These are phyloP conservation scores for Rotaria macrura DNA, from an alignment of 2,888 invertebrate species.

Conservation along the genomic window DNA sequence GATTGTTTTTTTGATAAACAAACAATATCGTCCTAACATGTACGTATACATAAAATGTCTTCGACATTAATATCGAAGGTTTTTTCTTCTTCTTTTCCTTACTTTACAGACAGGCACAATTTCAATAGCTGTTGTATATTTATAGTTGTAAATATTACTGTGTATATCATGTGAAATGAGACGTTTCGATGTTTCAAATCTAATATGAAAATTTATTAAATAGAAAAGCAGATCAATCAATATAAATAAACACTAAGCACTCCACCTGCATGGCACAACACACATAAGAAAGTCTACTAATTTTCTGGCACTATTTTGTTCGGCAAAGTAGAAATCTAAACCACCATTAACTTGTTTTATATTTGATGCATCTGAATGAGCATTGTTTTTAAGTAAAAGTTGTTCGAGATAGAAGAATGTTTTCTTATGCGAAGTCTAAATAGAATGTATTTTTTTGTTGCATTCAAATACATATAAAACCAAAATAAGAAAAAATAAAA, in stretches of 20 bases:
- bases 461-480: background rate
- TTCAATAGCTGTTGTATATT: constrained; percentile 78
- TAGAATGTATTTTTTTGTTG: too few relatives aligned
- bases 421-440: constrained; percentile 70
- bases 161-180: constrained; percentile 91
- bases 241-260: background rate
- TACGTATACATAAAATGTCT: background rate
- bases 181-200: constrained; percentile 78
- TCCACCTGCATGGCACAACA: constrained; percentile 68
- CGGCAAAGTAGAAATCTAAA: constrained; percentile 81
- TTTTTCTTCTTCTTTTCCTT: constrained; percentile 50
- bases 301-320: constrained; percentile 78
- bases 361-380: constrained; percentile 59
- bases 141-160: constrained; percentile 89
- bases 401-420: constrained; percentile 95
- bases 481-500: too few relatives aligned
- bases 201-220: constrained; percentile 35
- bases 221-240: background rate
- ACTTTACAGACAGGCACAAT: constrained; percentile 91
- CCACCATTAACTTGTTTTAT: constrained; percentile 62
- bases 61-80: too few relatives aligned
- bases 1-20: constrained; percentile 76
- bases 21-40: constrained; percentile 57
- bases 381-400: constrained; percentile 82
- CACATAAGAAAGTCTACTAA: constrained; percentile 82